phyloP scores from a whole-genome alignment of 1,140 invertebrate species.

The Drosophila lini region DNA sequence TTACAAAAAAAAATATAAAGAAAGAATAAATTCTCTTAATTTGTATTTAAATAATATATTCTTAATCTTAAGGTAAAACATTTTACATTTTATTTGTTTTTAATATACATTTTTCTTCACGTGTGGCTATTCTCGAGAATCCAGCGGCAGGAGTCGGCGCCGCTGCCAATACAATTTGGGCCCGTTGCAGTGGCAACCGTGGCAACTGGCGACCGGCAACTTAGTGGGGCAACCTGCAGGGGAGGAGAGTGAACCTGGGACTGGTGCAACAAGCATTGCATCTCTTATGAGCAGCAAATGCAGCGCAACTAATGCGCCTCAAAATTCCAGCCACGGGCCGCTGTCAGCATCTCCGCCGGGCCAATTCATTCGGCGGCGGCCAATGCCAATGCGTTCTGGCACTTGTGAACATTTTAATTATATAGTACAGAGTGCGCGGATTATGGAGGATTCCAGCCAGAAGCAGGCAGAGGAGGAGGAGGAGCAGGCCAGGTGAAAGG shows the following conservation, averaged over 20 bases:
- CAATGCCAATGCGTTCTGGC: constrained; percentile 68
- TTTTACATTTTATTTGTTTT: background rate
- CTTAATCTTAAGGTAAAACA: too few relatives aligned
- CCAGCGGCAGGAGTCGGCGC: constrained; percentile 33
- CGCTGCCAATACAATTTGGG: constrained; percentile 53
- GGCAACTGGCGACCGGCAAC: constrained; percentile 49
- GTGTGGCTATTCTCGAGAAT: constrained; percentile 1
- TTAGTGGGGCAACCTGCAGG: constrained; percentile 42
- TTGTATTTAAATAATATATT: too few relatives aligned
- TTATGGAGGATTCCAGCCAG: constrained; percentile 14
- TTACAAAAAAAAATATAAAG: background rate
- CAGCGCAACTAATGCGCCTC: constrained; percentile 80
- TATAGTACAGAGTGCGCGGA: constrained; percentile 34
- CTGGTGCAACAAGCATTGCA: constrained; percentile 57
- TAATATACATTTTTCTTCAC: background rate
- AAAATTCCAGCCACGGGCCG: constrained; percentile 68
- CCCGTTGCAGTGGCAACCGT: constrained; percentile 28
- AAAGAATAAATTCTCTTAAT: background rate
- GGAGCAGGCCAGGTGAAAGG: constrained; percentile 7
- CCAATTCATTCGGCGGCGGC: constrained; percentile 23
- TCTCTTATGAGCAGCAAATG: constrained; percentile 79
- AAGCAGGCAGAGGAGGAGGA: background rate
- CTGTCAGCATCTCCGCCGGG: constrained; percentile 59
- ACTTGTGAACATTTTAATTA: constrained; percentile 84
- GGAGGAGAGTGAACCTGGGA: constrained; percentile 16